Base-by-base conservation (phyloP, 2,113 vertebrate genomes). In the Rhinopomastus cyanomelas region DNA sequence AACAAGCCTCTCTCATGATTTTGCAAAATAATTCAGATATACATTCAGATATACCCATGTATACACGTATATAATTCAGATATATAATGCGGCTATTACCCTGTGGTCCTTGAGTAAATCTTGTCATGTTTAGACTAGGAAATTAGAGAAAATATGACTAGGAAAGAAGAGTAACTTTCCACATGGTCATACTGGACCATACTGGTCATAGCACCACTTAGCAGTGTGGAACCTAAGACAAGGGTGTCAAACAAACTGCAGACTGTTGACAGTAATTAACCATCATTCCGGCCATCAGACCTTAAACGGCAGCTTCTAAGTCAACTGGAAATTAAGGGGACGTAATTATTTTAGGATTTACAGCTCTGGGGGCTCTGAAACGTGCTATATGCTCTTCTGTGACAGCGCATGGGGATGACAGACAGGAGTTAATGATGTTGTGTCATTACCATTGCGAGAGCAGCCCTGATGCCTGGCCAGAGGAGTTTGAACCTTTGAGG, bases 381-480 rank as follows among this genome's bases (percentile, higher is more conserved):
- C 26, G 27, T 10, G 32, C 37, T 37, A 53, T 5, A 5, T 15
- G 9, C n/a, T 32, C 22, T 80, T 68, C 49, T 14, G 53, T 29
- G 75, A 37, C 9, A 46, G 34, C 4, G 14, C 8, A 12, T 42
- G 39, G 39, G 39, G 39, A 42, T 42, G 39, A 42, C 39, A 42
- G 39, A 25, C 0, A 27, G n/a, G 52, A 37, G 16, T 34, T 2
- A 53, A 56, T 15, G 77, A 80, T 8, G 8, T 20, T 5, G 8
- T 69, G 88, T 94, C 94, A 87, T 98, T 99, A 99, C 99, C 99
- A 99, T 96, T 99, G 99, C 21, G 99, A 96, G 94, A 99, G 97
- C 93, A 99, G 97, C 82, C 98, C 98, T 2, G 98, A 98, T 20
- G 98, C 95, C 93, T 99, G 98, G 96, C 98, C 98, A 92, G 98